These are phyloP conservation scores for Drosophila nigrodunni DNA, from an alignment of 1,140 invertebrate genomes.

Conservation along the genomic window DNA sequence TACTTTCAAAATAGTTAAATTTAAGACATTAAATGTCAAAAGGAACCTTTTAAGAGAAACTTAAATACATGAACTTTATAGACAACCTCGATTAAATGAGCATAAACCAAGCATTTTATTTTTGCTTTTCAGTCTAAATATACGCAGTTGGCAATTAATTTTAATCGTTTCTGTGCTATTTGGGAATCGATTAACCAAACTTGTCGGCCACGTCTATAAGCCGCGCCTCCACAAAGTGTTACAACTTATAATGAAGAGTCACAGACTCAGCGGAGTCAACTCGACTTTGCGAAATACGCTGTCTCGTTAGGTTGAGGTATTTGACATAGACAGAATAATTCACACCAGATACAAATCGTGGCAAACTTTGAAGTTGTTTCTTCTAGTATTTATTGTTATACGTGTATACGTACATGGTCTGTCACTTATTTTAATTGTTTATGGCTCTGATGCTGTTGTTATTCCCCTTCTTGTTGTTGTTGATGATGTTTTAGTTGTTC, in stretches of 20 bases:
- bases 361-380: conserved; percentile 36
- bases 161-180: not conserved
- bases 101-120: too few relatives aligned
- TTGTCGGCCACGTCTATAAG: not conserved
- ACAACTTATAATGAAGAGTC: not conserved
- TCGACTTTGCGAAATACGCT: conserved; percentile 34
- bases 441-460: conserved; percentile 54
- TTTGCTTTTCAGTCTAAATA: not conserved
- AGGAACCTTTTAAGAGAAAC: too few relatives aligned
- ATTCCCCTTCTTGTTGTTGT: conserved; percentile 9
- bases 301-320: conserved; percentile 2
- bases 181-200: not conserved
- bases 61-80: too few relatives aligned
- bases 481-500: too few relatives aligned
- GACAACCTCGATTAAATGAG: too few relatives aligned
- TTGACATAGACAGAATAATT: conserved; percentile 48
- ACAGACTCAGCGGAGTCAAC: not conserved
- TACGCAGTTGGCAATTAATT: not conserved
- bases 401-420: conserved; percentile 58
- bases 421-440: conserved; percentile 80
- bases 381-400: conserved; percentile 62
- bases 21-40: too few relatives aligned
- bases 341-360: conserved; percentile 61
- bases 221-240: not conserved
- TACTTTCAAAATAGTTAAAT: too few relatives aligned